A percentile compares a stretch with the other conserved stretches of the same genome.
phyloP scores from a whole-genome alignment of 2,888 invertebrate genomes.

The Pinctada fucata region DNA sequence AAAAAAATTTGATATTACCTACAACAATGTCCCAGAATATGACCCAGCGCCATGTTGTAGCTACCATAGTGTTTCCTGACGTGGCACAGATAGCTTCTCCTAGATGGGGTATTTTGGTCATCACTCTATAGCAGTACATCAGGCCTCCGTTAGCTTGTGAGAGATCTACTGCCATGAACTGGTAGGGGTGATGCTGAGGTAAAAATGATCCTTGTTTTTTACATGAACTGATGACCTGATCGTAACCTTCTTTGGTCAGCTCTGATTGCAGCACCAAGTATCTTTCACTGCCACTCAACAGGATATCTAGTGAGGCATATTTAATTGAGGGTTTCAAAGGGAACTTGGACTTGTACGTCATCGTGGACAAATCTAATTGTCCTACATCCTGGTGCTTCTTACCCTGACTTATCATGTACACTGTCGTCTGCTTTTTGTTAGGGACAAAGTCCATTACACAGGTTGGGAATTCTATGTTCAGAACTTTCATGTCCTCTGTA shows the following conservation, averaged over 20 bases:
- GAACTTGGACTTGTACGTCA: constrained; percentile 50
- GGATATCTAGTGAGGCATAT: constrained; percentile 49
- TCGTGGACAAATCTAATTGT: constrained; percentile 50
- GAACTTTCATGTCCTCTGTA: constrained; percentile 38
- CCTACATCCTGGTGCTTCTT: constrained; percentile 49
- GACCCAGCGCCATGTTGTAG: constrained; percentile 58
- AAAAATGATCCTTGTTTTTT: constrained; percentile 51
- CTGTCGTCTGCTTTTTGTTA: constrained; percentile 40
- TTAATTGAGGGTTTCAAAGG: constrained; percentile 51
- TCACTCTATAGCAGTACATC: constrained; percentile 55
- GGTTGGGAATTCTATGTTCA: constrained; percentile 40
- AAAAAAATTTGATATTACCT: constrained; percentile 39
- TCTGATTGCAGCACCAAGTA: constrained; percentile 56
- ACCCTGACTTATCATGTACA: constrained; percentile 46
- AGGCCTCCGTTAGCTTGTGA: constrained; percentile 54
- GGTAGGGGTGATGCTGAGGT: constrained; percentile 58
- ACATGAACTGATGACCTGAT: constrained; percentile 58
- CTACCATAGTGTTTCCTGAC: constrained; percentile 60
- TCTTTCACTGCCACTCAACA: constrained; percentile 53
- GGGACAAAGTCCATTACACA: constrained; percentile 51
- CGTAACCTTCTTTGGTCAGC: constrained; percentile 57
- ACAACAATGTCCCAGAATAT: constrained; percentile 69
- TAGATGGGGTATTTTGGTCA: constrained; percentile 66
- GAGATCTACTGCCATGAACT: constrained; percentile 63
- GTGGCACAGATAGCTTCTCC: constrained; percentile 54